Evolutionary conservation across 2,797 vertebrate genomes (phyloP).

Genomic region (Dendrocincla tyrannina): DNA sequence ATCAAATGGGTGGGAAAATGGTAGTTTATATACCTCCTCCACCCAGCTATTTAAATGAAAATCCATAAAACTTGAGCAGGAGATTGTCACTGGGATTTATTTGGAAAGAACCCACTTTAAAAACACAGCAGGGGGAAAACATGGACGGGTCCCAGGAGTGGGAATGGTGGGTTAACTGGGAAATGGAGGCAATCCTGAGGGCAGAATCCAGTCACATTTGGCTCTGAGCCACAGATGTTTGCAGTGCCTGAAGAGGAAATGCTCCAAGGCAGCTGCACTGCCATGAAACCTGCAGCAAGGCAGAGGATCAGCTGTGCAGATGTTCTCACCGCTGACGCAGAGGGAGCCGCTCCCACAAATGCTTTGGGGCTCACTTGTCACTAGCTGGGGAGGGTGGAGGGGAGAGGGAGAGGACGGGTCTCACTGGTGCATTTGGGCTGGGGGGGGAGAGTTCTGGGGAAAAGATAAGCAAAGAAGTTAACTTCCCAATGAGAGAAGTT

Average conservation of each 20-base stretch:
- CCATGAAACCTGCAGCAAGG: not conserved
- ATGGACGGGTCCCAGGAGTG: not conserved
- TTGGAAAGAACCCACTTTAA: not conserved
- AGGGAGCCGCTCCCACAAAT: not conserved
- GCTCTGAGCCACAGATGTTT: not conserved
- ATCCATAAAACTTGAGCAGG: not conserved
- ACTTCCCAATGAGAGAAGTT: not conserved
- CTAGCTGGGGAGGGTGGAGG: not conserved
- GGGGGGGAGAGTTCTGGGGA: not conserved
- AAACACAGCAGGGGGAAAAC: not conserved
- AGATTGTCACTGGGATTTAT: not conserved
- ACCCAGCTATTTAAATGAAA: conserved; percentile 26
- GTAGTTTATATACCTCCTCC: conserved; percentile 51
- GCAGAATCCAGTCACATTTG: not conserved
- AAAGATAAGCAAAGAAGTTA: not conserved
- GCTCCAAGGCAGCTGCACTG: not conserved
- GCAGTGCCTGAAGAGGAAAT: not conserved
- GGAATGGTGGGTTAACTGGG: not conserved
- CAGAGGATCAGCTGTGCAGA: not conserved
- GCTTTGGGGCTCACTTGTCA: not conserved
- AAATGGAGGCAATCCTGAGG: not conserved
- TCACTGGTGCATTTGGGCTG: not conserved
- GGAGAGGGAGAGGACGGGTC: not conserved
- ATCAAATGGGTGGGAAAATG: conserved; percentile 7
- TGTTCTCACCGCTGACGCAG: not conserved